These are phyloP conservation scores for Athene noctua DNA, from an alignment of 2,113 vertebrate genomes.

Conservation along the genomic window DNA sequence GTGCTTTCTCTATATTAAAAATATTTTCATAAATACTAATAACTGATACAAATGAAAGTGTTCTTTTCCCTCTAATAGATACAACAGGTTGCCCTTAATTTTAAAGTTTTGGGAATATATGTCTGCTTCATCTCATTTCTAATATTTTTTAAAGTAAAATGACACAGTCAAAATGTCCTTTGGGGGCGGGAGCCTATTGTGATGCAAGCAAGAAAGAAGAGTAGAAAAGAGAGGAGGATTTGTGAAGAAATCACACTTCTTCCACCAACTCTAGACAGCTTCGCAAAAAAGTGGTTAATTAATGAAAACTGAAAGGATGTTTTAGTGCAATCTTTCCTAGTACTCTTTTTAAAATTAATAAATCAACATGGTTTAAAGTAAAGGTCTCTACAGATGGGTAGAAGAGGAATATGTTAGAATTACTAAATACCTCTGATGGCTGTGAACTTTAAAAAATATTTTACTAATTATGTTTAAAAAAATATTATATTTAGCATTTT, in stretches of 20 bases:
- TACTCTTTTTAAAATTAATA: background rate
- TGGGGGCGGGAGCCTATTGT: accelerated
- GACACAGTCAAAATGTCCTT: background rate
- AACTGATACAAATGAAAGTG: background rate
- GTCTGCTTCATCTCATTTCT: background rate
- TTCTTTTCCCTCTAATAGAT: background rate
- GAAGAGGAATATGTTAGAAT: background rate
- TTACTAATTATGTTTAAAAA: background rate
- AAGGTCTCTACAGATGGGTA: background rate
- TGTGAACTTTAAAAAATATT: background rate
- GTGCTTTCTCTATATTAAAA: background rate
- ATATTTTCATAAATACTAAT: background rate
- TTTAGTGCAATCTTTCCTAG: background rate
- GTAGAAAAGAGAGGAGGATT: background rate
- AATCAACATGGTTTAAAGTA: background rate
- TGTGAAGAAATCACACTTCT: background rate
- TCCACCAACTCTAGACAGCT: background rate
- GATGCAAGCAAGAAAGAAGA: background rate
- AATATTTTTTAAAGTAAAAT: background rate
- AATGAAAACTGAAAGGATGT: background rate
- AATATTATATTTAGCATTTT: background rate
- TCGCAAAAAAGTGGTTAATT: background rate
- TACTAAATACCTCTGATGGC: background rate
- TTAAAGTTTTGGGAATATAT: background rate
- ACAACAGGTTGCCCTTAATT: background rate